These are phyloP conservation scores for Regulus satrapa DNA, from an alignment of 2,113 vertebrate species.

Conservation along the genomic window DNA sequence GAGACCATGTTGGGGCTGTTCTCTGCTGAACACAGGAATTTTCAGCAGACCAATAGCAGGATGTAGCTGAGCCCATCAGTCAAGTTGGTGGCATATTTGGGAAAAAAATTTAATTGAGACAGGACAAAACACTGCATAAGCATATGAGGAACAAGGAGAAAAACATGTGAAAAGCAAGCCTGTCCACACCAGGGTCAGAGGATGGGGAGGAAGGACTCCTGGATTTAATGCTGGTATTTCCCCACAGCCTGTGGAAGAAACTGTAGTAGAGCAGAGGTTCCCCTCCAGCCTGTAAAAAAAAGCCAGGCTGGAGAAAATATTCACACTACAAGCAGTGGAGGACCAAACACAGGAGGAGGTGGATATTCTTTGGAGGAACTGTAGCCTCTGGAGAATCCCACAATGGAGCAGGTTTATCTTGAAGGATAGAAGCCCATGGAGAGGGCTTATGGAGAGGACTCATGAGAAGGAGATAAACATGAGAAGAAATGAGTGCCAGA, in stretches of 20 bases:
- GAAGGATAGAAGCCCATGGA: background rate
- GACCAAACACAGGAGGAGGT: background rate
- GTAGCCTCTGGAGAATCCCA: background rate
- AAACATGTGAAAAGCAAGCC: background rate
- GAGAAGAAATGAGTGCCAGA: background rate
- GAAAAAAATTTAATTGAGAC: background rate
- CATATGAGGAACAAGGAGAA: background rate
- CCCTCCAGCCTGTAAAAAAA: background rate
- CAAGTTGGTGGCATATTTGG: background rate
- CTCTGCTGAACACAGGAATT: background rate
- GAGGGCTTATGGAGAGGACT: too few species aligned
- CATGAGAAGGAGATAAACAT: background rate
- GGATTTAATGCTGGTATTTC: background rate
- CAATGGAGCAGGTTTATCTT: background rate
- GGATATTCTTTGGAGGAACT: background rate
- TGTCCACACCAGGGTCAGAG: background rate
- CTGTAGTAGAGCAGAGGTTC: background rate
- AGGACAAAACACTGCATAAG: background rate
- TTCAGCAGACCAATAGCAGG: background rate
- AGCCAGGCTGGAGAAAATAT: background rate
- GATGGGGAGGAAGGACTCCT: background rate
- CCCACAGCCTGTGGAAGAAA: background rate
- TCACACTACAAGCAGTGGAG: background rate
- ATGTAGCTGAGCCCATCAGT: fast-evolving
- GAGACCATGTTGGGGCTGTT: background rate